phyloP scores from a whole-genome alignment of 2,797 vertebrate species.

The Podarcis siculus region DNA sequence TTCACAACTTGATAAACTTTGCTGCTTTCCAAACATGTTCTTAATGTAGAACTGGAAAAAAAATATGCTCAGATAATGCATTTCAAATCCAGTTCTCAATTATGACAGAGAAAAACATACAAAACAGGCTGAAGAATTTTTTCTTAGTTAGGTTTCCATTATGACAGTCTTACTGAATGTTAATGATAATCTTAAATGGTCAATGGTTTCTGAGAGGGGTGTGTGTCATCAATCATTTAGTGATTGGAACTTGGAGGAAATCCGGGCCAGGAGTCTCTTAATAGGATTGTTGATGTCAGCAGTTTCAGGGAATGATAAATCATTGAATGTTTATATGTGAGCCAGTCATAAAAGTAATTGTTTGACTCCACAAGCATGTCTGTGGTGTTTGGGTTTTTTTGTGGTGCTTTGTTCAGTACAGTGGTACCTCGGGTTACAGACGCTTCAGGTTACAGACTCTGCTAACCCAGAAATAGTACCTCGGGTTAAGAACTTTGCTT shows the following conservation, averaged over 20 bases:
- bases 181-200: slow-evolving; percentile 20
- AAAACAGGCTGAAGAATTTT: slow-evolving; percentile 1
- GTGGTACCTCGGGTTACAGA: no score
- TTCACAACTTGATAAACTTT: not conserved
- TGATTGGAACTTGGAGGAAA: slow-evolving; percentile 37
- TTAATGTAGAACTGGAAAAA: not conserved
- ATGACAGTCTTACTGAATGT: slow-evolving; percentile 9
- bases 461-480: no score
- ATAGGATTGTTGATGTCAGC: slow-evolving; percentile 41
- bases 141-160: slow-evolving; percentile 29
- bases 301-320: slow-evolving; percentile 29
- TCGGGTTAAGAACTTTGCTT: no score
- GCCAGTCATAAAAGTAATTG: slow-evolving; percentile 22
- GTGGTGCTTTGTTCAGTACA: not conserved
- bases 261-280: slow-evolving; percentile 32
- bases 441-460: no score
- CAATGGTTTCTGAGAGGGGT: slow-evolving; percentile 13
- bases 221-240: slow-evolving; percentile 21
- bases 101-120: not conserved
- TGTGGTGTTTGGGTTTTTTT: not conserved
- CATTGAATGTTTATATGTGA: slow-evolving; percentile 16
- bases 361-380: not conserved
- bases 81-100: not conserved
- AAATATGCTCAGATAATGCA: not conserved
- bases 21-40: not conserved